phyloP scores from a whole-genome alignment of 2,888 invertebrate genomes.

The Unio delphinus region DNA sequence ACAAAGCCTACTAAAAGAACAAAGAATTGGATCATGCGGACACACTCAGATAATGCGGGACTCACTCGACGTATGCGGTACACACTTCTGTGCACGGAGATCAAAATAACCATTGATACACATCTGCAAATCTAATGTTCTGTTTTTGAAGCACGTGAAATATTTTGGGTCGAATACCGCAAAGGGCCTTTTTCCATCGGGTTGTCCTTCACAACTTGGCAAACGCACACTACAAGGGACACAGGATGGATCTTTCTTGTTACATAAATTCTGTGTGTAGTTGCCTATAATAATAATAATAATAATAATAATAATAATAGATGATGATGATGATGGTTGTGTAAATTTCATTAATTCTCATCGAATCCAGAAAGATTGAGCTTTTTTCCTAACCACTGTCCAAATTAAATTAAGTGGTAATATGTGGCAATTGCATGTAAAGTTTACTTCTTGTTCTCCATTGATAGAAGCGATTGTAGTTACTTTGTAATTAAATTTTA shows the following conservation, averaged over 20 bases:
- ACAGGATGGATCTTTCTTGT: slow-evolving; percentile 31
- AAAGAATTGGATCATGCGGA: background rate
- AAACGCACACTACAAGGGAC: slow-evolving; percentile 26
- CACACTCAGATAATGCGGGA: background rate
- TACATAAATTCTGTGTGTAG: slow-evolving; percentile 39
- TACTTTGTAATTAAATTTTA: no score
- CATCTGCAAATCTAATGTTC: slow-evolving; percentile 29
- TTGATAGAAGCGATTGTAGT: no score
- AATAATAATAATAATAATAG: no score
- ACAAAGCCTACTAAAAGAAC: background rate
- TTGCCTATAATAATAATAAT: slow-evolving; percentile 24
- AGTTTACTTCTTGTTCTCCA: no score
- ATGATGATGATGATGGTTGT: no score
- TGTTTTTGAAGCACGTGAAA: slow-evolving; percentile 31
- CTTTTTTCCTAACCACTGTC: no score
- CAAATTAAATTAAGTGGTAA: no score
- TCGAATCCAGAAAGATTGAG: no score
- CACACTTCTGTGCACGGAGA: slow-evolving; percentile 24
- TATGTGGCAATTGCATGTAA: no score
- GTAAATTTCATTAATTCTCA: no score
- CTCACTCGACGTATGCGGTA: slow-evolving; percentile 28
- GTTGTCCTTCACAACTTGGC: slow-evolving; percentile 29
- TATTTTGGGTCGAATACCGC: slow-evolving; percentile 28
- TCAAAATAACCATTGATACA: slow-evolving; percentile 36
- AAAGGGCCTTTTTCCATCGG: slow-evolving; percentile 28